A percentile compares a stretch with the other conserved stretches of the same genome.
Conservation (phyloP, 2,888 invertebrate species). For the Punctoribates punctum region DNA sequence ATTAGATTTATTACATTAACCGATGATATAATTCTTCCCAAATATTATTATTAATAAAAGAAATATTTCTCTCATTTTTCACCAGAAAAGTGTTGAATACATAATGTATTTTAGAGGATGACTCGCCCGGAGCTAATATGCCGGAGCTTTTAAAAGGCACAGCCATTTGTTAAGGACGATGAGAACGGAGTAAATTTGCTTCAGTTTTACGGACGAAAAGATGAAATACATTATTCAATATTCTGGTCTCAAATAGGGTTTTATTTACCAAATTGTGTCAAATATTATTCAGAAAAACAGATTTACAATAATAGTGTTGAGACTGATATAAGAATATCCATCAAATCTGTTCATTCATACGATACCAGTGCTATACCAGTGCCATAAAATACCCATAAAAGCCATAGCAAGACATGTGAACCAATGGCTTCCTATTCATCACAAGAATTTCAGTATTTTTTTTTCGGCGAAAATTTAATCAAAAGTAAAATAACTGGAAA, state of each 20-base stretch:
- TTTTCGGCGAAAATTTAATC: slow-evolving; percentile 20
- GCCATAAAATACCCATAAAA: slow-evolving; percentile 16
- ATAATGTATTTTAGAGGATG: no score
- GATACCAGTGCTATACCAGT: slow-evolving; percentile 1
- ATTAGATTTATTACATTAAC: no score
- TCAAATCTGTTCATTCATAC: neutral
- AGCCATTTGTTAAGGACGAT: no score
- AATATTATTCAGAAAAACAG: slow-evolving; percentile 16
- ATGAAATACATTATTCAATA: neutral
- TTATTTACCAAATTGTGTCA: neutral
- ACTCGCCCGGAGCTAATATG: no score
- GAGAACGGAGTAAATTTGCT: no score
- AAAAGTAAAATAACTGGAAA: slow-evolving; percentile 37
- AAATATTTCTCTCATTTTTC: no score
- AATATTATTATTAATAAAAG: no score
- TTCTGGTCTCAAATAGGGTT: neutral
- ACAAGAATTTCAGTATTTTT: slow-evolving; percentile 7
- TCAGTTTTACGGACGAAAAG: no score
- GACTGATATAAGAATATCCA: slow-evolving; percentile 10
- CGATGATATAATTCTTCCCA: no score
- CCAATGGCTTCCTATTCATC: neutral
- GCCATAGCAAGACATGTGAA: neutral
- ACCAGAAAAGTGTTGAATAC: no score
- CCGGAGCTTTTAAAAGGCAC: no score
- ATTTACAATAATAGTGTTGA: neutral